Conservation (phyloP, 2,797 vertebrate genomes). For the Cichlasoma orientale region DNA sequence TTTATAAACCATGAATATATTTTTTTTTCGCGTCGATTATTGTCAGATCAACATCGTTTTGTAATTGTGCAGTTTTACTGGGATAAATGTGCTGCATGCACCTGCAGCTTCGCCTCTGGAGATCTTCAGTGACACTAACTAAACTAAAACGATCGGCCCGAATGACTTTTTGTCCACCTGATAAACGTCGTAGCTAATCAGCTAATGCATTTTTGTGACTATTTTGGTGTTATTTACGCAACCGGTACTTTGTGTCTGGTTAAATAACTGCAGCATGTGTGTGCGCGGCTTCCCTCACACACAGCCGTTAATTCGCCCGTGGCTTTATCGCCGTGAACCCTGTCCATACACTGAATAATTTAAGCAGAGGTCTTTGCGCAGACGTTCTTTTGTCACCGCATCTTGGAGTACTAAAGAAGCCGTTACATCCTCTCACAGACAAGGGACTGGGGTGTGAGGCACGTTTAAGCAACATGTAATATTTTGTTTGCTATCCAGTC, state of each 20-base stretch:
- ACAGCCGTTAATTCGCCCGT: constrained; percentile 39
- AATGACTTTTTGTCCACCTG: neutral
- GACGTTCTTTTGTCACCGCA: constrained; percentile 83
- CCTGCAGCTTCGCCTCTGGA: constrained; percentile 47
- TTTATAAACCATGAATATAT: neutral
- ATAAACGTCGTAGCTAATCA: neutral
- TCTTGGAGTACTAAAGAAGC: constrained; percentile 78
- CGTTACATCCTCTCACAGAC: constrained; percentile 72
- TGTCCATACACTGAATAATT: constrained; percentile 83
- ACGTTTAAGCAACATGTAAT: neutral
- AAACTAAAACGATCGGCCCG: neutral
- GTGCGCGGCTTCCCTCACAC: neutral
- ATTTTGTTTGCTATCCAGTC: neutral
- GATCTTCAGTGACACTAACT: neutral
- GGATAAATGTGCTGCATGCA: constrained; percentile 15
- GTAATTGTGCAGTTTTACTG: neutral
- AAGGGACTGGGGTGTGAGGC: constrained; percentile 2
- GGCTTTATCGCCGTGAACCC: constrained; percentile 68
- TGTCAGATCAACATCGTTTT: neutral
- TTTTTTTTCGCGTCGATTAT: neutral
- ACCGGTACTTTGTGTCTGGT: constrained; percentile 3
- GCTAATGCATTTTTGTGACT: neutral
- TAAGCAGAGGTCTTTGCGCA: constrained; percentile 72
- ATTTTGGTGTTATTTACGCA: neutral
- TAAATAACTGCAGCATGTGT: neutral